Evolutionary conservation across 2,797 vertebrate genomes (phyloP).

Genomic region (Argentina silus): DNA sequence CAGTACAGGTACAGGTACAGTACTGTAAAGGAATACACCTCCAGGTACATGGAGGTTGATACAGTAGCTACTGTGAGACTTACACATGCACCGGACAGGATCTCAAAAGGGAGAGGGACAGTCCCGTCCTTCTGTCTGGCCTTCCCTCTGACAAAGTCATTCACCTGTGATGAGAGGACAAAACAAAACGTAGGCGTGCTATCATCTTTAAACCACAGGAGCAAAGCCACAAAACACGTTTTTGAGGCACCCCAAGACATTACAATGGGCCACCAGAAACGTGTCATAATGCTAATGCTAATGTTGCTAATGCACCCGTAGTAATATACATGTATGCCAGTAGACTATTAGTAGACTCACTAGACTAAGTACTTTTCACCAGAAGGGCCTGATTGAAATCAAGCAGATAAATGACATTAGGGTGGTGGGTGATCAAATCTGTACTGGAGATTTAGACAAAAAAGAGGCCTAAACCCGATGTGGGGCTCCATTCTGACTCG

Average conservation of each 20-base stretch:
- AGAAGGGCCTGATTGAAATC: neutral
- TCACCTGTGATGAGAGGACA: conserved; percentile 72
- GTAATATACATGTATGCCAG: no score
- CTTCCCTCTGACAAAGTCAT: conserved; percentile 90
- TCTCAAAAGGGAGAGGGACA: conserved; percentile 81
- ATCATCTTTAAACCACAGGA: no score
- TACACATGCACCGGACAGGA: conserved; percentile 87
- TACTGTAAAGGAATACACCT: neutral
- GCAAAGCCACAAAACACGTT: no score
- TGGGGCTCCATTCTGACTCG: conserved; percentile 4
- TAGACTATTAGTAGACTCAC: neutral
- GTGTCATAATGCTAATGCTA: no score
- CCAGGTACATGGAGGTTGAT: conserved; percentile 3
- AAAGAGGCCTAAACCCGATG: neutral
- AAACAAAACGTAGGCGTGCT: neutral
- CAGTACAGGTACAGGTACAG: no score
- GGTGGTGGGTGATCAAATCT: conserved; percentile 2
- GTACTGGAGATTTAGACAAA: neutral
- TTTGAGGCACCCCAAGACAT: no score
- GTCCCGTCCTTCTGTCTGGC: conserved; percentile 79
- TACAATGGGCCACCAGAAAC: no score
- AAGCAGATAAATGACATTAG: neutral
- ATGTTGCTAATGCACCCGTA: no score
- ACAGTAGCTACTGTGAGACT: conserved; percentile 63
- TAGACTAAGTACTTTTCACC: neutral